Evolutionary conservation across 1,140 invertebrate genomes (phyloP), one percentile per base, ranked within the genome.

Genomic region (Monomorium pharaonis): DNA sequence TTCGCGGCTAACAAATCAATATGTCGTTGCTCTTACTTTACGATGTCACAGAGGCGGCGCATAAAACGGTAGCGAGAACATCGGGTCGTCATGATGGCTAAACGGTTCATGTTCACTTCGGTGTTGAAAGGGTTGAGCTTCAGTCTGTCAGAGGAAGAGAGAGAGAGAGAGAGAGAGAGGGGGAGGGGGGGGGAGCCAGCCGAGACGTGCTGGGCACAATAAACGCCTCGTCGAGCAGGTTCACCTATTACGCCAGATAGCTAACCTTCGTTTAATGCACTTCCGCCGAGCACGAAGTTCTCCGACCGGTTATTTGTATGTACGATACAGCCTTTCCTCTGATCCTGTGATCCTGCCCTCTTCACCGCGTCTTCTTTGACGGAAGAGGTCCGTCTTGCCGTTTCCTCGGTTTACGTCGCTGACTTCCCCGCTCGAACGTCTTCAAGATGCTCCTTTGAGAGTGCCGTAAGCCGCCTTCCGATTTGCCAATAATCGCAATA

Each of bases 191-290:
- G 33, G 72, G 51, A 84, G 76, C 81, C 49, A 86, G 58, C 58
- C 37, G 62, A 54, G 78, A 93, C 92, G 90, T 92, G 90, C 87
- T 86, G 81, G 91, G 92, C 88, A 94, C 90, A 92, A 92, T 91
- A 90, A 93, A 92, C 91, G 84, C 74, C 85, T 75, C 67, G 81
- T 65, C 86, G 80, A 88, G 84, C 86, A 91, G 91, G 88, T 92
- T 93, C 91, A 90, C 86, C 92, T 91, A 91, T 93, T 93, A 92
- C 87, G 85, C 84, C 70, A 86, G 89, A 91, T 89, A 76, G 89
- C 78, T 90, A 85, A 89, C 87, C 90, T 87, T 92, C 92, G 86
- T 93, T 92, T 91, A 93, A 93, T 92, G 91, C 86, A 89, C 87
- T 93, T 93, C 85, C 85, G 88, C 42, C 58, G 72, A 80, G 74